A percentile compares a stretch with the other conserved stretches of the same genome.
Evolutionary conservation across 2,113 vertebrate genomes (phyloP).

Genomic region (Picathartes gymnocephalus): DNA sequence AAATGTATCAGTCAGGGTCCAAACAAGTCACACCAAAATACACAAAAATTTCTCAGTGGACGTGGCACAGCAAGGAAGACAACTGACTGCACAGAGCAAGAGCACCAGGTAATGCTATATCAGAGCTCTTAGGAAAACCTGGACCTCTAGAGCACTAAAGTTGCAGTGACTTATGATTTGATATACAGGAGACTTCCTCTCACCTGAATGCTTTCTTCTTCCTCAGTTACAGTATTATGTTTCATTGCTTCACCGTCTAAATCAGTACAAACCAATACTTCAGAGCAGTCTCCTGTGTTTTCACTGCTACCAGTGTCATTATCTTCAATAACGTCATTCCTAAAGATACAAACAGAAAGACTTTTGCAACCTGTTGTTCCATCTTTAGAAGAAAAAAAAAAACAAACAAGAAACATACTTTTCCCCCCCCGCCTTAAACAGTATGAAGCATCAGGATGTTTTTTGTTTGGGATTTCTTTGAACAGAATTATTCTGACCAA

Average conservation of each 20-base stretch:
- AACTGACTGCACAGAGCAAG: neutral
- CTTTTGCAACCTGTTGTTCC: neutral
- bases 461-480: neutral
- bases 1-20: neutral
- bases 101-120: rapidly evolving
- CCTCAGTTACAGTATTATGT: conserved; percentile 65
- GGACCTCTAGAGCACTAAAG: neutral
- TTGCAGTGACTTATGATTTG: neutral
- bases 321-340: conserved; percentile 73
- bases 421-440: neutral
- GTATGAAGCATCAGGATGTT: neutral
- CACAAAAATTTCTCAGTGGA: neutral
- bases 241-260: conserved; percentile 70
- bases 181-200: neutral
- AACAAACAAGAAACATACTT: no score
- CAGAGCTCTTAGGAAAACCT: neutral
- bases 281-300: conserved; percentile 66
- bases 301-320: conserved; percentile 67
- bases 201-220: conserved; percentile 76
- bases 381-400: neutral
- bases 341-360: conserved; percentile 30
- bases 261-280: conserved; percentile 67
- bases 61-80: neutral
- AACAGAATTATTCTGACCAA: neutral
- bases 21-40: neutral